Evolutionary conservation across 2,113 vertebrate genomes (phyloP).

Genomic region (Tautogolabrus adspersus): DNA sequence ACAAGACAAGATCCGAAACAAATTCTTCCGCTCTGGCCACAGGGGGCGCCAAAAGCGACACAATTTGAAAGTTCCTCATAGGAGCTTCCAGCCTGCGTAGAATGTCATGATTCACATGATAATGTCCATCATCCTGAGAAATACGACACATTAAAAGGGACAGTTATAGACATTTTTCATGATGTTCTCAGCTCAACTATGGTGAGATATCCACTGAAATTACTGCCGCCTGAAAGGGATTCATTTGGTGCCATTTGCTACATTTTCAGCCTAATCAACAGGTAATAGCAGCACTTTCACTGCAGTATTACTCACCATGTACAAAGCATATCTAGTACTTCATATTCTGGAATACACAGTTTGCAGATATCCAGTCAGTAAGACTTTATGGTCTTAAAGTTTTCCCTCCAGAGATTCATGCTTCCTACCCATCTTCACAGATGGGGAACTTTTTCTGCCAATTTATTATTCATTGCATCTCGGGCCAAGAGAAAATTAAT

Average conservation of each 20-base stretch:
- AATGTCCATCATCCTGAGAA: conserved; percentile 36
- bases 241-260: neutral
- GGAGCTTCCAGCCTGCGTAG: conserved; percentile 34
- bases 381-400: conserved; percentile 58
- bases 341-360: conserved; percentile 40
- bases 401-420: conserved; percentile 59
- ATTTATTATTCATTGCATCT: conserved; percentile 78
- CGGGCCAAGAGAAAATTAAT: conserved; percentile 72
- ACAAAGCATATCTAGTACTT: conserved; percentile 1
- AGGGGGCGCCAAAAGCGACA: too few relatives aligned
- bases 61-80: too few relatives aligned
- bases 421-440: conserved; percentile 60
- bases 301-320: neutral
- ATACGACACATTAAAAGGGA: conserved; percentile 9
- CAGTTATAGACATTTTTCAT: conserved; percentile 1
- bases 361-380: conserved; percentile 32
- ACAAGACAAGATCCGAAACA: too few relatives aligned
- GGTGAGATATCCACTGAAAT: neutral
- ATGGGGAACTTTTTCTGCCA: conserved; percentile 69
- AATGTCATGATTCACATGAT: conserved; percentile 41
- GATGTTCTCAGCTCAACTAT: neutral
- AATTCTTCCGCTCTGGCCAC: too few relatives aligned
- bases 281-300: conserved; percentile 9
- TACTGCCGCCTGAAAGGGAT: neutral
- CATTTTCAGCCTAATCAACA: conserved; percentile 23